These are phyloP conservation scores for Dallia pectoralis DNA, from an alignment of 2,797 vertebrate species.

Conservation along the genomic window DNA sequence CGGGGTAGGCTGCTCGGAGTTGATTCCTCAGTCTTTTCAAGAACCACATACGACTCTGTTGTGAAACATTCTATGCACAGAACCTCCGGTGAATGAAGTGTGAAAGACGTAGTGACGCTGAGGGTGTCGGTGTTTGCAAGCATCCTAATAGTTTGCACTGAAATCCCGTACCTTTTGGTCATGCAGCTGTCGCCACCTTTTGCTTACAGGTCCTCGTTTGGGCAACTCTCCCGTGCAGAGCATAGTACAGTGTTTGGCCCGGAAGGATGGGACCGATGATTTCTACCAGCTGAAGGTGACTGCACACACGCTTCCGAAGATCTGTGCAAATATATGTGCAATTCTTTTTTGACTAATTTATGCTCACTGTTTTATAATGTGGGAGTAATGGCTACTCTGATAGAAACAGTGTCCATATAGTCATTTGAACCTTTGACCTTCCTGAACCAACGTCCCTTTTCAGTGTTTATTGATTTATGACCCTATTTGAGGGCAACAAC, in stretches of 20 bases:
- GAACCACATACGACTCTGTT: constrained; percentile 2
- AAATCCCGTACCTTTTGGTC: constrained; percentile 67
- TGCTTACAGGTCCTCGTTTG: constrained; percentile 87
- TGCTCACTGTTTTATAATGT: background rate
- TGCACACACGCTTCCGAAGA: background rate
- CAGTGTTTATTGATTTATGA: constrained; percentile 54
- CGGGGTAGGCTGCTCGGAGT: constrained; percentile 42
- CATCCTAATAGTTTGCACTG: constrained; percentile 58
- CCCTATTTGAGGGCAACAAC: constrained; percentile 43
- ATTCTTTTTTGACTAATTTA: background rate
- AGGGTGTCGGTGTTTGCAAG: constrained; percentile 56
- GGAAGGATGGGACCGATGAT: constrained; percentile 98
- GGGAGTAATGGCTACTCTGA: background rate
- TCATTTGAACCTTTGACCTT: constrained; percentile 63
- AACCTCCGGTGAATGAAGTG: constrained; percentile 40
- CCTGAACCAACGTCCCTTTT: constrained; percentile 33
- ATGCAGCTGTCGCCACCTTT: constrained; percentile 44
- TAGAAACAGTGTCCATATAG: constrained; percentile 21
- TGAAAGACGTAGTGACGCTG: constrained; percentile 60
- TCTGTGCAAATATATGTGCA: background rate
- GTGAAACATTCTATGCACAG: constrained; percentile 11
- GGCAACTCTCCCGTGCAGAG: constrained; percentile 98
- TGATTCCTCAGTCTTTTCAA: constrained; percentile 22
- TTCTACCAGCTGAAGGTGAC: constrained; percentile 99
- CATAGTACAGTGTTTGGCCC: constrained; percentile 98